Base-by-base conservation (phyloP, 2,113 vertebrate genomes). In the Galemys pyrenaicus region DNA sequence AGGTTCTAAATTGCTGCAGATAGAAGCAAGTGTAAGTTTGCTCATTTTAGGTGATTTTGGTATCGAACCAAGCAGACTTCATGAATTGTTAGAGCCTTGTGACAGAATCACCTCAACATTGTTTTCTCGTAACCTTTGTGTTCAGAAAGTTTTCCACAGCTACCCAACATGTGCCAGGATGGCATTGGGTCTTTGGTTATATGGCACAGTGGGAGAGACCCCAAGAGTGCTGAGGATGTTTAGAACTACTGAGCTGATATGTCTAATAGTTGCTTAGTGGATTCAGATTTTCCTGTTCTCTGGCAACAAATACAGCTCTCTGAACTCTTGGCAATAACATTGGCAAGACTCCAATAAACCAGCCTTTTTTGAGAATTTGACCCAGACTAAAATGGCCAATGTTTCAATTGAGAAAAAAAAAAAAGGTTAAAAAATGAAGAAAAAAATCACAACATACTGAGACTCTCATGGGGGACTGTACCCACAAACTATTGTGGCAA, bases 281-380 rank as follows among this genome's bases (percentile, higher is more conserved):
- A 78, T 89, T 60, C 56, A 6, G 41, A 70, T 86, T 93, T 78
- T 15, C 20, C 32, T 77, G 35, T 68, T 44, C 88, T 41, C 32
- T 15, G 17, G 79, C 35, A 92, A 65, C 26, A 87, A 85, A 81
- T 30, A 26, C 0, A 92, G 13, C 46, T 81, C 65, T 84, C 39
- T 49, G 41, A 92, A 84, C 24, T 56, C 37, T 68, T 67, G 81
- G n/a, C 60, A 87, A n/a, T 67, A 67, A 77, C 30, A 68, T 6
- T 87, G 68, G 80, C 54, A 44, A 78, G 37, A 58, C 22, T 75
- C 68, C 92, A 85, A 73, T 6, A 35, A 94, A 0, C 1, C 3
- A 5, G 2, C 35, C 37, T 90, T 94, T 94, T 96, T 83, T 84
- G 37, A 94, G 75, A 32, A 90, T 78, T 81, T 95, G 67, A 75